These are phyloP conservation scores for Stictocephala bisonia DNA, from an alignment of 2,888 invertebrate species.

Conservation along the genomic window DNA sequence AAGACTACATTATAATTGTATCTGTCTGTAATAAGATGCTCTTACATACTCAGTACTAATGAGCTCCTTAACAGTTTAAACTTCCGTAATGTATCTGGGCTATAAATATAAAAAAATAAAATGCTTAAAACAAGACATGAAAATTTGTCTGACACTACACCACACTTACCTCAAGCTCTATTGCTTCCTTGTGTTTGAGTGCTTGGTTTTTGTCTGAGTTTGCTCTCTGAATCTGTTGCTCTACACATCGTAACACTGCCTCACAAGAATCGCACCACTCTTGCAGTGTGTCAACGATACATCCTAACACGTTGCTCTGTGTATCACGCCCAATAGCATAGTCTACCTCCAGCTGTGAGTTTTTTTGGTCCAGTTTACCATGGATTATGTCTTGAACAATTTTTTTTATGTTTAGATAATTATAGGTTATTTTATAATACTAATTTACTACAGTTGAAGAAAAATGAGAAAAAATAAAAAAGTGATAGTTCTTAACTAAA, in stretches of 20 bases:
- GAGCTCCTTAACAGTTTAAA: no score
- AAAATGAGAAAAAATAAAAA: no score
- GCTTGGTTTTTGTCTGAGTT: constrained; percentile 86
- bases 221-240: constrained; percentile 88
- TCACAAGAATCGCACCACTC: constrained; percentile 94
- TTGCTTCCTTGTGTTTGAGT: constrained; percentile 80
- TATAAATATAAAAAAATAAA: background rate
- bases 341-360: constrained; percentile 92
- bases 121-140: constrained; percentile 1
- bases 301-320: constrained; percentile 81
- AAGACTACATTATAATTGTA: no score
- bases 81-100: background rate
- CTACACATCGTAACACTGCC: constrained; percentile 87
- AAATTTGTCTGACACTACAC: no score
- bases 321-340: constrained; percentile 95
- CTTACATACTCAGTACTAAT: no score
- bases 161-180: constrained; percentile 85
- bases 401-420: no score
- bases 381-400: constrained; percentile 82
- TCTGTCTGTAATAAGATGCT: no score
- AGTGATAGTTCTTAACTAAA: no score
- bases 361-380: constrained; percentile 96
- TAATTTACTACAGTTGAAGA: no score
- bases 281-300: constrained; percentile 83
- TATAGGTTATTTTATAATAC: no score